Base-by-base conservation (phyloP, 2,113 vertebrate species). In the Athene noctua region DNA sequence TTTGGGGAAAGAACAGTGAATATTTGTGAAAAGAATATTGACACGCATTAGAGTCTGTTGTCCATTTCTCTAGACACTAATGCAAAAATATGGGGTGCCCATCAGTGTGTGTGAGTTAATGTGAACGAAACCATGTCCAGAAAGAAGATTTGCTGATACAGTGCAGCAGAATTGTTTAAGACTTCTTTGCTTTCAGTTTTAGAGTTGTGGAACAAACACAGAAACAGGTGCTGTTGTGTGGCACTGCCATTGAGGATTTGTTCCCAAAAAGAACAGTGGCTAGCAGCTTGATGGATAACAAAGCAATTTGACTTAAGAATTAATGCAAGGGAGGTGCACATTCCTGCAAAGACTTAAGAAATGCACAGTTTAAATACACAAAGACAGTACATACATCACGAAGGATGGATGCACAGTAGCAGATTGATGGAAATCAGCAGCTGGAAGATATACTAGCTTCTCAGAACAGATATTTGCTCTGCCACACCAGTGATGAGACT, bases 401-500 rank as follows among this genome's bases (percentile, higher is more conserved):
- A 47, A 34, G 40, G 25, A 42, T 38, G 86, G 46, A 42, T 29
- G 11, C 2, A 1, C 18, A 62, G 66, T 25, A 49, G 15, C 47
- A 55, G 26, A 11, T 9, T 13, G 16, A 22, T 49, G 46, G 23
- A 49, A 21, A 55, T 49, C 17, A 52, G 30, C 40, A 79, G 22
- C 66, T 93, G 49, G 40, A 62, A 73, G 47, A 55, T 9, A 42
- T 2, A 25, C n/a, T 25, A 23, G 10, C 40, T 79, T 73, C 59
- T 79, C 46, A 49, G 46, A 49, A 21, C n/a, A 62, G n/a, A 21
- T 44, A 4, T 17, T 73, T 89, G 13, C 19, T 73, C 13, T 49
- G 16, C 27, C 23, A 40, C 18, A 46, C 7, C 11, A 42, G 17
- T 0, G 1, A 7, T 8, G 10, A 83, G 21, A 36, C 21, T 29